These are phyloP conservation scores for Machaerirhynchus nigripectus DNA, from an alignment of 2,113 vertebrate genomes.

Conservation along the genomic window DNA sequence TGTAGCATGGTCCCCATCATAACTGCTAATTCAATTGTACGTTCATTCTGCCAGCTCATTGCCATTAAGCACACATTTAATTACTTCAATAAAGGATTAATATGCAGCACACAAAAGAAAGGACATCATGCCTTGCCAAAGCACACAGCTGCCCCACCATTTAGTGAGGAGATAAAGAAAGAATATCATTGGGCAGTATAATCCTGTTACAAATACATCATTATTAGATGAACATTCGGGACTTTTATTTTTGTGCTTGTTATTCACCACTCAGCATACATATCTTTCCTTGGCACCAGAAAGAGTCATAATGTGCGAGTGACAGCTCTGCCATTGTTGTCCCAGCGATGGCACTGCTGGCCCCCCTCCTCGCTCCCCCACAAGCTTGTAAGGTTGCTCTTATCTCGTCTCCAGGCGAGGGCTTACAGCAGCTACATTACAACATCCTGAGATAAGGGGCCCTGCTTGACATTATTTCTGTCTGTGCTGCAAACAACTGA, in stretches of 20 bases:
- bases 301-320: conserved; percentile 73
- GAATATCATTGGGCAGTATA: conserved; percentile 76
- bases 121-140: conserved; percentile 77
- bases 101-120: conserved; percentile 91
- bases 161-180: conserved; percentile 82
- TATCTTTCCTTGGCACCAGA: conserved; percentile 73
- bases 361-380: conserved; percentile 2
- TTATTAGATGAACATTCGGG: conserved; percentile 86
- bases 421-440: conserved; percentile 81
- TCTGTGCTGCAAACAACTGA: conserved; percentile 78
- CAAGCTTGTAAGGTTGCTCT: conserved; percentile 78
- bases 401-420: conserved; percentile 85
- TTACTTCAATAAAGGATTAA: conserved; percentile 98
- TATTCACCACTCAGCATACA: conserved; percentile 73
- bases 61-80: conserved; percentile 97
- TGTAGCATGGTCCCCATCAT: conserved; percentile 89
- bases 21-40: conserved; percentile 97
- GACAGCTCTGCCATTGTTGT: conserved; percentile 81
- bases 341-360: conserved; percentile 16
- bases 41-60: conserved; percentile 91
- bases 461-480: conserved; percentile 84
- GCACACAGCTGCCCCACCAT: conserved; percentile 87
- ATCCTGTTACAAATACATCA: conserved; percentile 87
- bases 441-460: conserved; percentile 87
- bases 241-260: conserved; percentile 81